Base-by-base conservation (phyloP, 2,888 invertebrate species). In the Melinaea menophilus region DNA sequence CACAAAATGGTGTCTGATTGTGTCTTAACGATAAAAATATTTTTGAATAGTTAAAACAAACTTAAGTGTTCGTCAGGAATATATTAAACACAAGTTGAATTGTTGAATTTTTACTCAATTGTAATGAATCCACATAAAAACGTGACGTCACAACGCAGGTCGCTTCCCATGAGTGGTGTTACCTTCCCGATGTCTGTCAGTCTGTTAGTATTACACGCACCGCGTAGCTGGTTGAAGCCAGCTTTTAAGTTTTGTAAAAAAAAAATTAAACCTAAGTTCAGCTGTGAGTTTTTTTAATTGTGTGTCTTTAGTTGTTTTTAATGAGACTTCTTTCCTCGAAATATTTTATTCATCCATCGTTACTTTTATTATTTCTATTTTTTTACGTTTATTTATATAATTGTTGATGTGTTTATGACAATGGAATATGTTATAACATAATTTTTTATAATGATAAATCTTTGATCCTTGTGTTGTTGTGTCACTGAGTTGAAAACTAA, bases 71-170 rank as follows among this genome's bases (percentile, higher is more conserved):
- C 48, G 13, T 9, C 3, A 9, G 48, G 3, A 48, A 48, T 13
- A n/a, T 13, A 48, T 3, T 13, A 4, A 13, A 22, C 34, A 33
- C 56, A 9, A 34, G 12, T 34, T 35, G 9, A 9, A 2, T 41
- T 11, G 2, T 9, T 41, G 9, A 41, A 2, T 2, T 41, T 9
- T 41, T 5, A 41, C 11, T 41, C 9, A 3, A 34, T 31, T 22
- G 56, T 63, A 59, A 51, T 56, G 56, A 13, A 31, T 46, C 60
- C 84, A 81, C 31, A n/a, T 31, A 63, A 56, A 54, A 60, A 54
- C 82, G 83, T 84, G 84, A 86, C 70, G 68, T 71, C 66, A 74
- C 84, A 83, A 82, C 81, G 83, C 75, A 72, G 76, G 71, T 70
- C 56, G 69, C 71, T 73, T 72, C 69, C 75, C 76, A 78, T 77